Base-by-base conservation (phyloP, 2,113 vertebrate species). In the Melospiza melodia region DNA sequence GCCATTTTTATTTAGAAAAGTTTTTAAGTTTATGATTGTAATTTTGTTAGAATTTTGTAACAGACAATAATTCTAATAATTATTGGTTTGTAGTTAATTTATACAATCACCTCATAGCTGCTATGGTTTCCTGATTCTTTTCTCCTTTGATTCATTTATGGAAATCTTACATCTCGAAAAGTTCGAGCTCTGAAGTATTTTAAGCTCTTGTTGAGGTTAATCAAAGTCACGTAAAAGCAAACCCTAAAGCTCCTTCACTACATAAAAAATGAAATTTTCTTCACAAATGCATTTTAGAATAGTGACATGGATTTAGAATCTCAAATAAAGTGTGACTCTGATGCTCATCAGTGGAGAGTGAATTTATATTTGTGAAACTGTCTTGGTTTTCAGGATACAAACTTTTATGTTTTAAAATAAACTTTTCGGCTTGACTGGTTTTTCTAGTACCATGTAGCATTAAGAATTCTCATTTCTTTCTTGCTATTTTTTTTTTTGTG, bases 1-100 rank as follows among this genome's bases (percentile, higher is more conserved):
- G 98, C 73, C 22, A 58, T 92, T 96, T 39, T 96, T 87, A 96
- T 97, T 98, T 94, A 94, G 93, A 98, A 89, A 78, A 21, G 19
- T 88, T 81, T 84, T 72, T 75, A 87, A 88, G 4, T 23, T 65
- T 66, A 41, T 71, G 7, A 80, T 49, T 77, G 23, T 10, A 10
- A 46, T 86, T 91, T 67, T 84, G 33, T 81, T 89, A 69, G 9
- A 85, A 67, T 44, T 84, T 35, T 91, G 12, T 80, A 81, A 83
- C 6, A 83, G 30, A 20, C 3, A 7, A 87, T 61, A 85, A 84
- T 91, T 68, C 18, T 52, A 95, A 90, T 97, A 98, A 98, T 98
- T 93, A 83, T 16, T 71, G 44, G 5, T 72, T 79, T 93, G 18
- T 31, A 76, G 18, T 68, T 84, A 84, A 88, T 78, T 90, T 82